Evolutionary conservation across 1,140 invertebrate species (phyloP), one percentile per base, ranked within the genome.

Genomic region (Pantala flavescens): DNA sequence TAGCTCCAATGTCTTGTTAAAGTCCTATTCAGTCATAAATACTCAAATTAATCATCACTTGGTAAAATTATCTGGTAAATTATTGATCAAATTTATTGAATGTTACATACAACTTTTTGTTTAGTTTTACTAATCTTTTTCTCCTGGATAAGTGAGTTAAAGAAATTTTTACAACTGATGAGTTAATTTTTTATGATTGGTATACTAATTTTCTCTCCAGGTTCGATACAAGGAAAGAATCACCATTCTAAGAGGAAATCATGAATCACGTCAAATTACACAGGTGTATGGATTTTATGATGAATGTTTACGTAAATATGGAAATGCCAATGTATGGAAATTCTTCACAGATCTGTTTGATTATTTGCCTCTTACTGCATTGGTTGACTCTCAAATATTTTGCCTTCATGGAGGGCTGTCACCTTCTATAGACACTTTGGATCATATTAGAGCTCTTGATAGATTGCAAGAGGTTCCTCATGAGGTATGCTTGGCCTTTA

Each of bases 281-380:
- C 98, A 99, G 89, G 95, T 99, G 23, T 99, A 99, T 84, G 97
- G 97, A 73, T 99, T 99, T 87, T 98, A 98, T 84, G 97, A 98
- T 85, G 97, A 99, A 84, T 99, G 98, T 85, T 89, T 99, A 81
- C 89, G 98, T 78, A 99, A 99, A 88, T 99, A 99, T 85, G 98
- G 98, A 77, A 99, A 99, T 85, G 96, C 98, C 49, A 99, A 98
- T 85, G 98, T 99, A 24, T 99, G 98, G 98, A 99, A 99, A 85
- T 99, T 98, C 87, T 99, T 99, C 86, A 98, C 96, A 77, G 98
- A 99, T 86, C 86, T 99, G 77, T 99, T 99, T 86, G 98, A 99
- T 85, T 99, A 98, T 86, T 88, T 99, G 83, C 98, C 98, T 75
- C 85, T 99, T 77, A 99, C 98, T 74, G 98, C 98, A 75, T 86